Percentiles rank a stretch among this genome's conserved stretches.
phyloP scores from a whole-genome alignment of 2,888 invertebrate genomes.

The Tenthredo notha region DNA sequence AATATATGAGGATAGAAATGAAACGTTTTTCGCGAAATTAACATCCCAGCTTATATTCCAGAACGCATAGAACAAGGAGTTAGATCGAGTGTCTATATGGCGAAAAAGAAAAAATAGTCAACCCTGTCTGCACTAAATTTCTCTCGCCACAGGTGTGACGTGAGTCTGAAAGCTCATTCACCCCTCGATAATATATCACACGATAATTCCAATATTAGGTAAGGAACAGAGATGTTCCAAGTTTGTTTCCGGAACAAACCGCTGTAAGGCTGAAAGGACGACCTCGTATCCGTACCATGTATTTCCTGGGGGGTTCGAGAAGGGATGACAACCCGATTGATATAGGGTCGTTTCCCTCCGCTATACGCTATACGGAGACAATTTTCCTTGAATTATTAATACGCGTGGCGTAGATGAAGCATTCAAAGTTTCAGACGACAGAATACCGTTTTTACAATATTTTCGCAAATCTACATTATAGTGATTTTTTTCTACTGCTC shows the following conservation, averaged over 20 bases:
- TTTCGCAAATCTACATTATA: too few relatives aligned
- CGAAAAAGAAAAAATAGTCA: not conserved
- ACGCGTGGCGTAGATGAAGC: not conserved
- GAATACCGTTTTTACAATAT: too few relatives aligned
- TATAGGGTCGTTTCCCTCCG: slow-evolving; percentile 13
- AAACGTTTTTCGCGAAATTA: not conserved
- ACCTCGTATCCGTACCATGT: slow-evolving; percentile 25
- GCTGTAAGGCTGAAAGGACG: slow-evolving; percentile 25
- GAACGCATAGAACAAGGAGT: not conserved
- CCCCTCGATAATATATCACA: slow-evolving; percentile 52
- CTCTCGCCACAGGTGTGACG: slow-evolving; percentile 46
- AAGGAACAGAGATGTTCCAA: slow-evolving; percentile 52
- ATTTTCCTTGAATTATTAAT: slow-evolving; percentile 11
- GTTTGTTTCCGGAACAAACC: slow-evolving; percentile 37
- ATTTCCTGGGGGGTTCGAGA: slow-evolving; percentile 28
- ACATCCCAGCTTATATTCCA: not conserved
- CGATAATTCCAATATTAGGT: slow-evolving; percentile 53
- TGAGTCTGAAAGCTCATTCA: not conserved
- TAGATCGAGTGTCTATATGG: not conserved
- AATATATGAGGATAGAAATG: not conserved
- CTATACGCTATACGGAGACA: not conserved
- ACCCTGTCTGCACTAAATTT: slow-evolving; percentile 4
- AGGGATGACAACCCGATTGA: slow-evolving; percentile 43
- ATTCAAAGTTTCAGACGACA: too few relatives aligned
- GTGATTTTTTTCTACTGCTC: not conserved